Evolutionary conservation across 2,888 invertebrate genomes (phyloP).

Genomic region (Drosophila siamana): DNA sequence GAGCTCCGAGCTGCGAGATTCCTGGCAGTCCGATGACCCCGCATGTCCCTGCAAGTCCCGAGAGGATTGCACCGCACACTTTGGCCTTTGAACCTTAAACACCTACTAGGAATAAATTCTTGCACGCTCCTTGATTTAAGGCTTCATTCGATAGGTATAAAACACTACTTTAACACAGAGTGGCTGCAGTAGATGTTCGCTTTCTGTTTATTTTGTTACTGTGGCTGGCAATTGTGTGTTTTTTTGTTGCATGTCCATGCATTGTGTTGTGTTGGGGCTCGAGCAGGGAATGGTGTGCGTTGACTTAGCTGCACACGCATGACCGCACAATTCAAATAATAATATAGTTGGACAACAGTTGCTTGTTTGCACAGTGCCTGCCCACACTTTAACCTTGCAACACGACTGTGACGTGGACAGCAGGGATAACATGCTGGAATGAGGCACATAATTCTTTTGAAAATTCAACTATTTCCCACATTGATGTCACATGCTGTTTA

Average conservation of each 20-base stretch:
- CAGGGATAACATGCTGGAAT: background rate
- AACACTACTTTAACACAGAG: background rate
- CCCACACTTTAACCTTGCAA: background rate
- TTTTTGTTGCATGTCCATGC: slow-evolving; percentile 13
- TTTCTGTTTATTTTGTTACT: slow-evolving; percentile 3
- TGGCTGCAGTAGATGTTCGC: background rate
- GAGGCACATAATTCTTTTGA: background rate
- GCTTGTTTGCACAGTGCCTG: slow-evolving; percentile 9
- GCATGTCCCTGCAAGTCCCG: slow-evolving; percentile 15
- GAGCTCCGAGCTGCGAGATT: background rate
- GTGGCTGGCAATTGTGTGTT: slow-evolving; percentile 1
- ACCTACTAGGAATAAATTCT: slow-evolving; percentile 55
- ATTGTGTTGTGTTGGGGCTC: slow-evolving; percentile 2
- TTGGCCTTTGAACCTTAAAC: slow-evolving; percentile 49
- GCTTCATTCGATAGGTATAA: background rate
- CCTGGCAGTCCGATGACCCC: slow-evolving; percentile 24
- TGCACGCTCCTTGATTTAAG: slow-evolving; percentile 18
- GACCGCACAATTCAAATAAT: slow-evolving; percentile 17
- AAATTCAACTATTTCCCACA: slow-evolving; percentile 2
- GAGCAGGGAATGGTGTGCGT: slow-evolving; percentile 1
- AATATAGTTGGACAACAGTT: slow-evolving; percentile 17
- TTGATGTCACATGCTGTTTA: background rate
- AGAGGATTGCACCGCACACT: slow-evolving; percentile 29
- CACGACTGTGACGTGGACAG: background rate
- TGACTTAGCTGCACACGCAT: slow-evolving; percentile 15